Percentiles rank a stretch among this genome's conserved stretches.
These are phyloP conservation scores for Deilephila elpenor DNA, from an alignment of 2,888 invertebrate species.

Conservation along the genomic window DNA sequence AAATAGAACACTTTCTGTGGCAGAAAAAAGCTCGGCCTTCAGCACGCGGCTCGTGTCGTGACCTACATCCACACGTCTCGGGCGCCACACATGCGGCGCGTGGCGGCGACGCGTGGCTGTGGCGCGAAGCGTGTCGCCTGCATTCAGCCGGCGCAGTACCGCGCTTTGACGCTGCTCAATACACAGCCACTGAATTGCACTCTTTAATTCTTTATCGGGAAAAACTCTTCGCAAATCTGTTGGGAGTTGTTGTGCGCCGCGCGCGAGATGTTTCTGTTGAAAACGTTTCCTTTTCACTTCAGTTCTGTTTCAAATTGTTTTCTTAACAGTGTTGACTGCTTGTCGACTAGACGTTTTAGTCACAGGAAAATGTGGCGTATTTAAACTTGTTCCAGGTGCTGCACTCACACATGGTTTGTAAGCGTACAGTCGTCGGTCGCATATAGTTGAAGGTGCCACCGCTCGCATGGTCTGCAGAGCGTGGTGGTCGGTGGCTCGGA, in stretches of 20 bases:
- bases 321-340: not conserved
- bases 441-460: too few species aligned
- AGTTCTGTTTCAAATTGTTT: not conserved
- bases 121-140: not conserved
- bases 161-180: not conserved
- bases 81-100: not conserved
- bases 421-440: too few species aligned
- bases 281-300: not conserved
- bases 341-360: too few species aligned
- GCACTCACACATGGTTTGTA: too few species aligned
- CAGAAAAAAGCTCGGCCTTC: not conserved
- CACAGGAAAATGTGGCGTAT: too few species aligned
- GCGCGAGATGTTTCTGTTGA: not conserved
- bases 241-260: not conserved
- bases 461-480: not conserved
- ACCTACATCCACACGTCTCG: not conserved
- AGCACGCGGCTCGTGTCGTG: not conserved
- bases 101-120: not conserved
- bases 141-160: not conserved
- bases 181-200: conserved; percentile 4
- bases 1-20: conserved; percentile 3
- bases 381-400: too few species aligned
- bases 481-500: not conserved
- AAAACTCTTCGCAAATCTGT: not conserved
- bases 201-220: conserved; percentile 2